A percentile compares a stretch with the other conserved stretches of the same genome.
These are phyloP conservation scores for Oxyteleia sp. DNA, from an alignment of 2,888 invertebrate genomes.

Conservation along the genomic window DNA sequence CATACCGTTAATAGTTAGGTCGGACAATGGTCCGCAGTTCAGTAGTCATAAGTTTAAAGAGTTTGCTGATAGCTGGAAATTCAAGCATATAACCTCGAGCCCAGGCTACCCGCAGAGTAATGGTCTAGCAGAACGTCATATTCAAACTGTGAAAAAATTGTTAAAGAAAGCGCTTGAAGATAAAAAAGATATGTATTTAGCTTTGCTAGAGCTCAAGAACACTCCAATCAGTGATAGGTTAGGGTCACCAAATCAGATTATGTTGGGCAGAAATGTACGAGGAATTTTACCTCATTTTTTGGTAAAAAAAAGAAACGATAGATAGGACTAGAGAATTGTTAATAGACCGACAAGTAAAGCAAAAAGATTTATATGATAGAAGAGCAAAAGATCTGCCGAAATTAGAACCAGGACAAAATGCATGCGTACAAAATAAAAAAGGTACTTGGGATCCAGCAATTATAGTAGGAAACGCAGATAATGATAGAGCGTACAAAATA, in stretches of 20 bases:
- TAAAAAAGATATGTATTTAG: conserved; percentile 65
- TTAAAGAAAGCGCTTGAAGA: conserved; percentile 62
- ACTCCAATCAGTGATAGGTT: conserved; percentile 43
- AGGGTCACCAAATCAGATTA: conserved; percentile 43
- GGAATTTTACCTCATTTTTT: conserved; percentile 53
- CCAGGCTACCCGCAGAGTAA: conserved; percentile 63
- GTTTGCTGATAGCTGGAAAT: conserved; percentile 58
- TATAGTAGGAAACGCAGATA: conserved; percentile 9
- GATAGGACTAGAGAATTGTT: conserved; percentile 4
- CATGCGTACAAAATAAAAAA: conserved; percentile 45
- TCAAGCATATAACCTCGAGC: conserved; percentile 58
- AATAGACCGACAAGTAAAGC: conserved; percentile 24
- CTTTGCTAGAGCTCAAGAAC: conserved; percentile 69
- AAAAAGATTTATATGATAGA: conserved; percentile 47
- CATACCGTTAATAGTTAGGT: conserved; percentile 50
- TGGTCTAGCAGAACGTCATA: conserved; percentile 70
- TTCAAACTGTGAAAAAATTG: conserved; percentile 64
- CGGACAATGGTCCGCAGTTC: conserved; percentile 70
- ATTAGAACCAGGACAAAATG: conserved; percentile 33
- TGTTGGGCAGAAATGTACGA: conserved; percentile 35
- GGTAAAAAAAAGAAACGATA: too few relatives aligned
- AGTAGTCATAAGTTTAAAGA: conserved; percentile 52
- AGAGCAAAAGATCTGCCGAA: conserved; percentile 39
- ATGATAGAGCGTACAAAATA: conserved; percentile 51
- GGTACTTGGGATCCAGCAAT: conserved; percentile 49